A percentile compares a stretch with the other conserved stretches of the same genome.
These are phyloP conservation scores for Mallotus villosus DNA, from an alignment of 2,797 vertebrate genomes.

Conservation along the genomic window DNA sequence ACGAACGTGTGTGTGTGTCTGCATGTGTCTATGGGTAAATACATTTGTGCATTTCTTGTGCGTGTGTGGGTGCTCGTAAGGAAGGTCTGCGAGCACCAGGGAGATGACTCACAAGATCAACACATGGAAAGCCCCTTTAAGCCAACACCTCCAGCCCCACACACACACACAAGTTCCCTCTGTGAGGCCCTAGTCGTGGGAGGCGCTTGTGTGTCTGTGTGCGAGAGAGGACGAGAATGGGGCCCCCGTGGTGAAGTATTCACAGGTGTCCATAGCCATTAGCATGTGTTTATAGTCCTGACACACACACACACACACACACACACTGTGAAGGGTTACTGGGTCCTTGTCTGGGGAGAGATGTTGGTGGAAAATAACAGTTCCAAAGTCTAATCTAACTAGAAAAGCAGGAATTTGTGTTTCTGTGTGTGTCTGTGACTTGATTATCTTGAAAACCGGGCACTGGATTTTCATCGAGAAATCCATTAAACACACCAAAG, in stretches of 20 bases:
- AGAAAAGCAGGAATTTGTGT: too few relatives aligned
- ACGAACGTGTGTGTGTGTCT: constrained; percentile 26
- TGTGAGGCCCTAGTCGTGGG: constrained; percentile 50
- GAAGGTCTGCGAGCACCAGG: background rate
- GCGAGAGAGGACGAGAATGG: background rate
- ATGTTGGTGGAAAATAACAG: background rate
- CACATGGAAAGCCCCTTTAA: constrained; percentile 49
- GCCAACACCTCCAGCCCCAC: constrained; percentile 51
- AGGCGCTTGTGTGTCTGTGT: constrained; percentile 14
- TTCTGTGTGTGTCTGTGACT: too few relatives aligned
- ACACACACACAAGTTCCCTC: background rate
- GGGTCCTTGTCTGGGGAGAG: background rate
- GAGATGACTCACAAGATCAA: constrained; percentile 61
- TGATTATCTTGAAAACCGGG: too few relatives aligned
- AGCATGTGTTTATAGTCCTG: constrained; percentile 61
- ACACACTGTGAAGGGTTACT: constrained; percentile 1
- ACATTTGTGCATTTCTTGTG: background rate
- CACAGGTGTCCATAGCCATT: constrained; percentile 64
- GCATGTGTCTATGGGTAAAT: constrained; percentile 15
- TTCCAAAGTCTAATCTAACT: too few relatives aligned
- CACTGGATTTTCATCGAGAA: too few relatives aligned
- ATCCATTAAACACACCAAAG: too few relatives aligned
- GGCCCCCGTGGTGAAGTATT: constrained; percentile 53
- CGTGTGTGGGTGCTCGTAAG: background rate
- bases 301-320: constrained; percentile 51